A percentile compares a stretch with the other conserved stretches of the same genome.
phyloP scores from a whole-genome alignment of 2,888 invertebrate genomes.

The Ceratothoa steindachneri region DNA sequence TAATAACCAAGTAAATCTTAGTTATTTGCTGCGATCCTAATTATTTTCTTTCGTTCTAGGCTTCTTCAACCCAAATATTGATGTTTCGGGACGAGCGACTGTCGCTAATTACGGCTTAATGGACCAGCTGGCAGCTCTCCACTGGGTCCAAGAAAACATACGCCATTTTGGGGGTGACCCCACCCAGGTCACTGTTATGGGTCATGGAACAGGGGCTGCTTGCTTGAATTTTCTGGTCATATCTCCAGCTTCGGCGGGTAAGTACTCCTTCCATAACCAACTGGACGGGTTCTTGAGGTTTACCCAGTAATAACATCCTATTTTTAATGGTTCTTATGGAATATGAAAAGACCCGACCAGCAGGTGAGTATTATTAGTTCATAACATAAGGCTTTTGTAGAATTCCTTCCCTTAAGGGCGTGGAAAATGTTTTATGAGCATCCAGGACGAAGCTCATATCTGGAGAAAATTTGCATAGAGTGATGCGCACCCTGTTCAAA shows the following conservation, averaged over 20 bases:
- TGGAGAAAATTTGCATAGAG: too few relatives aligned
- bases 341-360: too few relatives aligned
- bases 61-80: constrained; percentile 56
- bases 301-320: too few relatives aligned
- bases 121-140: constrained; percentile 93
- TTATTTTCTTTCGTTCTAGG: constrained; percentile 33
- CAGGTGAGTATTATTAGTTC: too few relatives aligned
- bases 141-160: constrained; percentile 65
- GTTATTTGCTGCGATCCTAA: background rate
- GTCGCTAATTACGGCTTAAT: constrained; percentile 96
- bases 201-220: constrained; percentile 94
- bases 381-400: too few relatives aligned
- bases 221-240: constrained; percentile 96
- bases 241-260: constrained; percentile 91
- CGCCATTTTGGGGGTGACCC: constrained; percentile 91
- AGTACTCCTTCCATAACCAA: too few relatives aligned
- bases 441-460: too few relatives aligned
- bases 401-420: too few relatives aligned
- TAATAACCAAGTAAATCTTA: background rate
- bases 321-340: too few relatives aligned
- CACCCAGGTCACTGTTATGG: constrained; percentile 83
- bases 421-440: too few relatives aligned
- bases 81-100: constrained; percentile 59
- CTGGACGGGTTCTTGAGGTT: too few relatives aligned
- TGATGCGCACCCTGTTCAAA: too few relatives aligned